Evolutionary conservation across 92 coral and sea anemone genomes (phyloP).

Genomic region (Diadumene lineata): DNA sequence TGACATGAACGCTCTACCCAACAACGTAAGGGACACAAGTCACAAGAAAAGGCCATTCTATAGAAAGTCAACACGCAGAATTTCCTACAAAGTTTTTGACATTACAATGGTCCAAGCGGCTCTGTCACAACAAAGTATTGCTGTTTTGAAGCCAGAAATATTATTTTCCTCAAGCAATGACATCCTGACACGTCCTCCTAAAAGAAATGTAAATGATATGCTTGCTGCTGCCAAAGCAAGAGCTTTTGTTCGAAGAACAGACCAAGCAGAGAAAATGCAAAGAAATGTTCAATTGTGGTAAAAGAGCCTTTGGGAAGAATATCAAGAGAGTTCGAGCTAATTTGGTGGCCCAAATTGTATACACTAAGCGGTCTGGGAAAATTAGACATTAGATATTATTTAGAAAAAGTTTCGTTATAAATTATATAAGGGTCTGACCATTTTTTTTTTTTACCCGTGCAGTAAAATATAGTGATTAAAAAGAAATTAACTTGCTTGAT

Average conservation of each 20-base stretch:
- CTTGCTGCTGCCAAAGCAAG: constrained; percentile 4
- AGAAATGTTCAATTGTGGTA: neutral
- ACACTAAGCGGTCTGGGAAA: constrained; percentile 13
- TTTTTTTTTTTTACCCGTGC: neutral
- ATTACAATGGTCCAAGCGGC: neutral
- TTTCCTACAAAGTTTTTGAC: constrained; percentile 3
- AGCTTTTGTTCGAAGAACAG: constrained; percentile 3
- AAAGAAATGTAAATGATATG: neutral
- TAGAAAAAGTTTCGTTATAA: neutral
- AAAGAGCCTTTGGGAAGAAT: neutral
- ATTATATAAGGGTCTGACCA: neutral
- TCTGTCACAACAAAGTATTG: neutral
- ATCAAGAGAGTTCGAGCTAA: constrained; percentile 11
- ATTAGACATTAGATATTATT: neutral
- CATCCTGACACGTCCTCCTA: neutral
- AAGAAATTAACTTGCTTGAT: no score
- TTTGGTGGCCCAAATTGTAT: constrained; percentile 10
- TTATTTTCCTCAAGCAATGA: neutral
- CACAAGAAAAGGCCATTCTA: constrained; percentile 14
- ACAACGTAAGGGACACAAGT: constrained; percentile 1
- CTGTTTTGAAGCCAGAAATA: neutral
- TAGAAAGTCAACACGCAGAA: constrained; percentile 11
- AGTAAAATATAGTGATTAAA: no score
- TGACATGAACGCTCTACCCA: constrained; percentile 4
- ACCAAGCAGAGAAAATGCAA: neutral